Percentiles rank a stretch among this genome's conserved stretches.
Conservation (phyloP, 1,140 invertebrate genomes). For the Diorhabda carinulata region DNA sequence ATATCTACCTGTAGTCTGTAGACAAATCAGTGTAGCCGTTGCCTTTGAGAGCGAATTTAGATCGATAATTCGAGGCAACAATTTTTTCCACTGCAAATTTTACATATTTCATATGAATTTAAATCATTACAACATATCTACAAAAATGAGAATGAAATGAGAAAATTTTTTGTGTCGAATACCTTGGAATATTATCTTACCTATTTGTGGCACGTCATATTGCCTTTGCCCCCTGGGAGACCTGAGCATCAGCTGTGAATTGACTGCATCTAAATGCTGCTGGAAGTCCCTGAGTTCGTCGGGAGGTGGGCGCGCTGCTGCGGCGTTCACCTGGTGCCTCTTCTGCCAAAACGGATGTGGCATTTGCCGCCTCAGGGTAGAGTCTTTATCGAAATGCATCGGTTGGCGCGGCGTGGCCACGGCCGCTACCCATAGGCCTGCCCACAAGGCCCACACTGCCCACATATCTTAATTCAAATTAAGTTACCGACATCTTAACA, state of each 20-base stretch:
- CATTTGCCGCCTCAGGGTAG: conserved; percentile 27
- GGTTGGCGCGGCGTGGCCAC: conserved; percentile 45
- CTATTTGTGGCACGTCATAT: conserved; percentile 68
- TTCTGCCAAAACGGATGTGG: conserved; percentile 38
- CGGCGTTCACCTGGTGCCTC: conserved; percentile 25
- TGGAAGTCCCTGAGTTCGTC: conserved; percentile 26
- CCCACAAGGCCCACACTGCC: conserved; percentile 44
- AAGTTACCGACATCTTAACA: conserved; percentile 7
- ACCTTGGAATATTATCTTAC: conserved; percentile 48
- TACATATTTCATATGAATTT: too few relatives aligned
- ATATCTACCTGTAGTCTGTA: too few relatives aligned
- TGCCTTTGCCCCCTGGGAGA: conserved; percentile 59
- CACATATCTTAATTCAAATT: not conserved
- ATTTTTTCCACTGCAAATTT: too few relatives aligned
- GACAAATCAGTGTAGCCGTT: too few relatives aligned
- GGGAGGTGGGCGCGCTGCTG: conserved; percentile 21
- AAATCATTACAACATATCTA: too few relatives aligned
- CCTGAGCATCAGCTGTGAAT: conserved; percentile 59
- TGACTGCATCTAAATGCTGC: conserved; percentile 28
- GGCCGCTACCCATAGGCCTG: conserved; percentile 45
- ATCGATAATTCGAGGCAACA: too few relatives aligned
- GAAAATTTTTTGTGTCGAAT: too few relatives aligned
- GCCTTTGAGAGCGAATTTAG: too few relatives aligned
- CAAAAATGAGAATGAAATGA: too few relatives aligned
- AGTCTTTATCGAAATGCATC: conserved; percentile 39